Evolutionary conservation across 2,888 invertebrate genomes (phyloP).

Genomic region (Drosophila infuscata): DNA sequence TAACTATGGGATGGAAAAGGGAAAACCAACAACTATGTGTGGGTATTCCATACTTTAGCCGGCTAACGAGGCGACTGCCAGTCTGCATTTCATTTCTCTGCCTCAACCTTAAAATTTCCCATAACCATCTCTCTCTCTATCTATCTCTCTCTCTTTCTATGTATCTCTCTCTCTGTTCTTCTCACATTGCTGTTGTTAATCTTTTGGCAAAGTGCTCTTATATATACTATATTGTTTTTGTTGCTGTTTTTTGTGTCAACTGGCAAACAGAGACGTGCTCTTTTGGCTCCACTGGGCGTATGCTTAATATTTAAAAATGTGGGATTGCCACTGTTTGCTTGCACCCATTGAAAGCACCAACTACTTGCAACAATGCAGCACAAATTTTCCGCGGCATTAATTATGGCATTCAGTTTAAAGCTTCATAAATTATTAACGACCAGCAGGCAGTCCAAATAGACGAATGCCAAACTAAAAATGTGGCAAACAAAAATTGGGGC

Average conservation of each 20-base stretch:
- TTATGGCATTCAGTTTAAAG: constrained; percentile 15
- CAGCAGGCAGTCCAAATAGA: constrained; percentile 5
- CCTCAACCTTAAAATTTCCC: constrained; percentile 1
- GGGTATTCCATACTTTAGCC: constrained; percentile 29
- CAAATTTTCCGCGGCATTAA: constrained; percentile 15
- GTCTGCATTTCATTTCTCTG: constrained; percentile 47
- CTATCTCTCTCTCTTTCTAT: background rate
- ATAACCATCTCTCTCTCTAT: background rate
- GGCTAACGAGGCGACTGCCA: constrained; percentile 55
- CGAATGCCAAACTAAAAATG: background rate
- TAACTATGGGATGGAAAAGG: constrained; percentile 9
- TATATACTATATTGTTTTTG: constrained; percentile 11
- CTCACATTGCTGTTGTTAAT: constrained; percentile 1
- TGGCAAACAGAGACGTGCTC: constrained; percentile 18
- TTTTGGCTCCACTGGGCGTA: constrained; percentile 31
- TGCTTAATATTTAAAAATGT: constrained; percentile 45
- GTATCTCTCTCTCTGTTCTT: background rate
- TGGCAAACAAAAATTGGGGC: background rate
- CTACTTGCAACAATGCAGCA: constrained; percentile 8
- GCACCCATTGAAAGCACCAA: constrained; percentile 1
- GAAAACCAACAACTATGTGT: constrained; percentile 20
- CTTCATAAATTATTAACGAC: constrained; percentile 11
- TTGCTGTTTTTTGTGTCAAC: constrained; percentile 21
- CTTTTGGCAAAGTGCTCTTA: constrained; percentile 51
- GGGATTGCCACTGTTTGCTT: constrained; percentile 4